Evolutionary conservation across 2,113 vertebrate genomes (phyloP).

Genomic region (Nymphicus hollandicus): DNA sequence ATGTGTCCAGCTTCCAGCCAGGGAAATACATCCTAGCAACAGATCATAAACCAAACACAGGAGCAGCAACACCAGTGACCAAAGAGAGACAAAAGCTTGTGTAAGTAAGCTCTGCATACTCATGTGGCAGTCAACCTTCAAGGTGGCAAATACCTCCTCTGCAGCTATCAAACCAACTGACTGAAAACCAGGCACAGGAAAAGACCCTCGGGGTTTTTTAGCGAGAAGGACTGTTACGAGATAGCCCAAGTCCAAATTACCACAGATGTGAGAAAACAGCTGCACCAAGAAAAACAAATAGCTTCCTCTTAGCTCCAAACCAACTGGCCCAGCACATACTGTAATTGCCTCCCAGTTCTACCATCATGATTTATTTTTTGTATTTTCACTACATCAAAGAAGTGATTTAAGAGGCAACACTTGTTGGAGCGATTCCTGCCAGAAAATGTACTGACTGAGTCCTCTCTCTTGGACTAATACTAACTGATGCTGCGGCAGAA

Average conservation of each 20-base stretch:
- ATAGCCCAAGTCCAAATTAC: neutral
- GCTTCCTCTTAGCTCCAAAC: neutral
- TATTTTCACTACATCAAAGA: neutral
- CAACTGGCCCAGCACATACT: neutral
- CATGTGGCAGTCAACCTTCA: neutral
- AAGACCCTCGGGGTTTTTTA: neutral
- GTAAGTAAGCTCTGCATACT: neutral
- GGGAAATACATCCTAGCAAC: conserved; percentile 41
- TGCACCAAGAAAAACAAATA: neutral
- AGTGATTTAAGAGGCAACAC: neutral
- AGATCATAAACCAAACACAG: conserved; percentile 28
- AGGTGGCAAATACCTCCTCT: neutral
- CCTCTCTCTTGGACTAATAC: neutral
- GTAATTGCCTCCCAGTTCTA: neutral
- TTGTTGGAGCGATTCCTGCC: neutral
- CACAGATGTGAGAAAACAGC: conserved; percentile 9
- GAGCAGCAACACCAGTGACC: neutral
- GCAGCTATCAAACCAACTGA: neutral
- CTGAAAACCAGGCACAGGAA: neutral
- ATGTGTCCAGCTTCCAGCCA: neutral
- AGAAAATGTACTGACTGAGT: neutral
- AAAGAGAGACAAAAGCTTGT: neutral
- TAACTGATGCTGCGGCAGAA: neutral
- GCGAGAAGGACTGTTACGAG: neutral
- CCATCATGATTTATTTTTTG: neutral